Evolutionary conservation across 1,140 invertebrate species (phyloP).

Genomic region (Plectus sambesii): DNA sequence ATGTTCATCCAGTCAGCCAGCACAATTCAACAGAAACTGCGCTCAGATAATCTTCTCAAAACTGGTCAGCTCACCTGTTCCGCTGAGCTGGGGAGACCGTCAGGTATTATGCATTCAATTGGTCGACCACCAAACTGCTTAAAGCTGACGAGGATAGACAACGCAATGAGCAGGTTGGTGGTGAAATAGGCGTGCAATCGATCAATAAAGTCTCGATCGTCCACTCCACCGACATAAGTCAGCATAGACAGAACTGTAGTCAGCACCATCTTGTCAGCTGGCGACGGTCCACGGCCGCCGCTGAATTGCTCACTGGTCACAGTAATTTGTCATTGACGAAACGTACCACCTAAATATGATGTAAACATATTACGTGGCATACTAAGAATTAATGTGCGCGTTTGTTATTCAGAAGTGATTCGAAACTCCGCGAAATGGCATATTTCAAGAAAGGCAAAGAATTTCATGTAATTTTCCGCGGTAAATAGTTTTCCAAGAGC

Average conservation of each 20-base stretch:
- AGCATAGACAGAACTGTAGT: slow-evolving; percentile 28
- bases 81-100: slow-evolving; percentile 19
- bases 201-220: slow-evolving; percentile 30
- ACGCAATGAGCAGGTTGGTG: slow-evolving; percentile 23
- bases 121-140: slow-evolving; percentile 30
- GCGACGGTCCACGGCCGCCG: no score
- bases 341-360: no score
- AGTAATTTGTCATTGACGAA: no score
- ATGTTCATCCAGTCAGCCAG: neutral
- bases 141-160: slow-evolving; percentile 24
- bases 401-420: no score
- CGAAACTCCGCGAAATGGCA: no score
- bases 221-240: slow-evolving; percentile 24
- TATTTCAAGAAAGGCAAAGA: no score
- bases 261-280: slow-evolving; percentile 25
- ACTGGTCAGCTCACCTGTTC: slow-evolving; percentile 19
- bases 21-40: no score
- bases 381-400: no score
- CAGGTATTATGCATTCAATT: slow-evolving; percentile 27
- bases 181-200: slow-evolving; percentile 29
- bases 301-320: no score
- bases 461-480: no score
- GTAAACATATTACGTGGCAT: no score
- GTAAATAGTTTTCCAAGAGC: no score
- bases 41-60: slow-evolving; percentile 13